Base-by-base conservation (phyloP, 2,888 invertebrate species). In the Brachylomia viminalis region DNA sequence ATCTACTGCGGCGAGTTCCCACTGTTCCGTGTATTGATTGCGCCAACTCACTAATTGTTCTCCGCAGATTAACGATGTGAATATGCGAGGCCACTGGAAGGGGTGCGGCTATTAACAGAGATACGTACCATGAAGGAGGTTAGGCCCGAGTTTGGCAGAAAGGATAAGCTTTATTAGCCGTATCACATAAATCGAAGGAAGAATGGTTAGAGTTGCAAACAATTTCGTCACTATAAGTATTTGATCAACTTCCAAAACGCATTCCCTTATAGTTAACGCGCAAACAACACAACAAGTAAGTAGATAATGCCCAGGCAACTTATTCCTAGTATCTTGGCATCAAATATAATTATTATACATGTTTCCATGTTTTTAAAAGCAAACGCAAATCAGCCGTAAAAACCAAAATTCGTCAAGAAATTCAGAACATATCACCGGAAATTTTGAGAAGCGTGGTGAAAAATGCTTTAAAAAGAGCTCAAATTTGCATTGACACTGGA, bases 41-140 rank as follows among this genome's bases (percentile, higher is more conserved):
- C 56, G 20, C 33, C 56, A 20, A 59, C 83, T 65, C 61, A 85
- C 71, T 82, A 85, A 83, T 82, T 54, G 86, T 82, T 71, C 47
- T 72, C 83, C 64, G 61, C 56, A 77, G 72, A 79, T 75, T 83
- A 75, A 67, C 86, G 86, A 72, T 61, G 82, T 52, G 62, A 64
- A 27, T 67, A 59, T 61, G 78, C 52, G 38, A 49, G n/a, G 47
- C 52, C 20, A 58, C 49, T 49, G 45, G 38, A 30, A 62, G 65
- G 49, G 64, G 65, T 15, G 45, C 23, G 13, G 7, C 3, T 47
- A 15, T n/a, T 77, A 30, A 15, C 27, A 42, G 15, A 65, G 45
- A 66, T 62, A 30, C 27, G 20, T 8, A 47, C n/a, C 49, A 20
- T 54, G 8, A 0, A 47, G 30, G 15, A 47, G 30, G 15, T 38